Conservation (phyloP, 1,140 invertebrate species). For the Cherax quadricarinatus region DNA sequence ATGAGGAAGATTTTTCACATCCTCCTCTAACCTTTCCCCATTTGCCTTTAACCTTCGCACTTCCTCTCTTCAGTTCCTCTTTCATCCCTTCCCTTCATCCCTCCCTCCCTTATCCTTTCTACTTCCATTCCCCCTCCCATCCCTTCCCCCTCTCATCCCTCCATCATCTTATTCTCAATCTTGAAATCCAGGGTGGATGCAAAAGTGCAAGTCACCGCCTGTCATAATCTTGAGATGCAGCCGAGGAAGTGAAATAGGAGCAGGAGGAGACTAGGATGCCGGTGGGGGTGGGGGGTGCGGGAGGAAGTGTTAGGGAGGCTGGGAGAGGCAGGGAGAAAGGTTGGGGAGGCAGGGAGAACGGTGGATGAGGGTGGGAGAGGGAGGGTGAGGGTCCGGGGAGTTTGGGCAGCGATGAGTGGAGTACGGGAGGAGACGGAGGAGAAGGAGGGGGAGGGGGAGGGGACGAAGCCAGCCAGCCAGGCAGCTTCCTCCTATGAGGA, state of each 20-base stretch:
- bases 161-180: background rate
- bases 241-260: slow-evolving; percentile 10
- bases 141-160: background rate
- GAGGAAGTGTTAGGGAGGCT: background rate
- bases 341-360: background rate
- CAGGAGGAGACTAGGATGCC: background rate
- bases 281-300: background rate
- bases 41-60: background rate
- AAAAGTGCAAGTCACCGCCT: slow-evolving; percentile 40
- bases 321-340: background rate
- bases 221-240: slow-evolving; percentile 33
- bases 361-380: background rate
- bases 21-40: background rate
- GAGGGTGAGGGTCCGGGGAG: background rate
- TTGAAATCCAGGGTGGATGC: background rate
- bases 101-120: background rate
- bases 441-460: no score
- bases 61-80: background rate
- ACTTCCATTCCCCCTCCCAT: no score
- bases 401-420: background rate
- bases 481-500: background rate
- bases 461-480: no score
- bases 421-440: no score
- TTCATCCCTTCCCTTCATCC: background rate
- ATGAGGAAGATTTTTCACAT: no score